Evolutionary conservation across 92 coral and sea anemone genomes (phyloP), one percentile per base, ranked within the genome.

Genomic region (Actinernus sp.): DNA sequence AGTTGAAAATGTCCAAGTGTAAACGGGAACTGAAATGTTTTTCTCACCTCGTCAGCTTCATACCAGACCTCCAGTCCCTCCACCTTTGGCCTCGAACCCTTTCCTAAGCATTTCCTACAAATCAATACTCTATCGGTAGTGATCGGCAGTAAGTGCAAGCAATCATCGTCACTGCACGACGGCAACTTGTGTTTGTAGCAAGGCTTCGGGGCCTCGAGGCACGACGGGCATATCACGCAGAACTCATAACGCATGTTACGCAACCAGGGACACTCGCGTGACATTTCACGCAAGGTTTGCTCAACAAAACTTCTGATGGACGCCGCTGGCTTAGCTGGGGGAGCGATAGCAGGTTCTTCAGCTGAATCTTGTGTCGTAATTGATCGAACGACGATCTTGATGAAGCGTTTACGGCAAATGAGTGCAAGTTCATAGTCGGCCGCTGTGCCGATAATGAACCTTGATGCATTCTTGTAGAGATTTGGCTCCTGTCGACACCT

Each of bases 401-500:
- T 67, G 43, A 73, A 85, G 3, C 92, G 78, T 72, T 89, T 88
- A 10, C 74, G 57, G 40, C 91, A 71, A 28, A 84, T 78, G 3
- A 89, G 58, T 49, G 85, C 61, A 26, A 89, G 68, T 36, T 89
- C 96, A 33, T 49, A 65, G 3, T 26, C 49, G 29, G 48, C 65
- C 19, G 48, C 45, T 3, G 25, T 37, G 20, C 87, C 96, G 43
- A 89, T 55, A 45, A 89, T 84, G 39, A 89, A 89, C 56, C 91
- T 81, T 26, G 84, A 86, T 1, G 74, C 79, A 28, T 86, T 89
- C 28, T 54, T 86, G 47, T 71, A 89, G 18, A 89, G 72, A 50
- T 89, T 74, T 17, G 96, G 96, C 49, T 79, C 87, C 24, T 69
- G 76, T 34, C 44, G 81, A 45, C 87, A 79, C n/a, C 91, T 92